Conservation (phyloP, 1,140 invertebrate genomes). For the Neodiprion pinetum region DNA sequence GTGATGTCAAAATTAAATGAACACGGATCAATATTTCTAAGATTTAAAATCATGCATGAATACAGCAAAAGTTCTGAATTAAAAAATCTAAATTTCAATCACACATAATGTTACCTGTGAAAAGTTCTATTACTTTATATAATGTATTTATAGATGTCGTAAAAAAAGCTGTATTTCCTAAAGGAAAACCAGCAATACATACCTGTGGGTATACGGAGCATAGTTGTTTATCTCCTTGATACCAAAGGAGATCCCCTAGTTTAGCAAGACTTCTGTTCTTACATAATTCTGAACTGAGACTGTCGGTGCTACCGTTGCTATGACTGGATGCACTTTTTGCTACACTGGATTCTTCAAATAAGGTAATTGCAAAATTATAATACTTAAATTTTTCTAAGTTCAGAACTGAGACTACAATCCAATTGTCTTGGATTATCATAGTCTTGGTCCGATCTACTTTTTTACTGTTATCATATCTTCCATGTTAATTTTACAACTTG, state of each 20-base stretch:
- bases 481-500: too few species aligned
- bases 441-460: too few species aligned
- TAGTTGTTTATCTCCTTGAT: conserved; percentile 58
- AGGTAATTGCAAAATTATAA: conserved; percentile 26
- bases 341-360: conserved; percentile 40
- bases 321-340: conserved; percentile 30
- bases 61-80: conserved; percentile 20
- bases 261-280: conserved; percentile 60
- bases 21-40: conserved; percentile 17
- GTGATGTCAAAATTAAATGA: conserved; percentile 22
- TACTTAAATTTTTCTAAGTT: not conserved
- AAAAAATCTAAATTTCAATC: conserved; percentile 37
- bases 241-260: conserved; percentile 66
- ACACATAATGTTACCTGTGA: conserved; percentile 35
- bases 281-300: conserved; percentile 62
- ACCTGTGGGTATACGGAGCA: conserved; percentile 64
- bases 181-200: conserved; percentile 52
- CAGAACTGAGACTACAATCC: too few species aligned
- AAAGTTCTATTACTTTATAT: conserved; percentile 4
- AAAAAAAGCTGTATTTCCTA: conserved; percentile 36
- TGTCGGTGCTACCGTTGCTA: conserved; percentile 24
- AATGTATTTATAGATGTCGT: conserved; percentile 41
- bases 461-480: too few species aligned
- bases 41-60: conserved; percentile 20
- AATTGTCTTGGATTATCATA: too few species aligned